Evolutionary conservation across 2,797 vertebrate genomes (phyloP), one percentile per base, ranked within the genome.

Genomic region (Caiman crocodilus): DNA sequence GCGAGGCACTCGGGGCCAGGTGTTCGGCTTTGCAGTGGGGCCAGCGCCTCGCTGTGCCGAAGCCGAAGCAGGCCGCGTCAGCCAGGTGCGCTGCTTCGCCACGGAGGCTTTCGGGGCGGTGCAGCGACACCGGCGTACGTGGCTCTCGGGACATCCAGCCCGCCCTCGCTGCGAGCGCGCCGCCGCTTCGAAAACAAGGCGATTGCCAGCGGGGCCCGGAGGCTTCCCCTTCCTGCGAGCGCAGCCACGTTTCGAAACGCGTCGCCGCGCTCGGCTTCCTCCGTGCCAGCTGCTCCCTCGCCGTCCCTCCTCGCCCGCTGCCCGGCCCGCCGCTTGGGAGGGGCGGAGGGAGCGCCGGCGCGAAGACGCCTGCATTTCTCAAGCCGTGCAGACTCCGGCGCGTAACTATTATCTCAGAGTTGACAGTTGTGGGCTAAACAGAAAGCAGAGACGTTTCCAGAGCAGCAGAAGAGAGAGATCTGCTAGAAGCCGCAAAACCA

Each of bases 401-500:
- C 79, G 91, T 82, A 82, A 63, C 58, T 96, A 96, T 97, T 97
- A 96, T 98, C 95, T 97, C 96, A 96, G 95, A 95, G 91, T 88
- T 97, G 80, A 95, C 95, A 97, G 97, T 93, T 89, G 97, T 94
- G 98, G 98, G 97, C 98, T 97, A 94, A 95, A 97, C 93, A 89
- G 95, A 96, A 97, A 96, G 96, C 88, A 92, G 15, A 18, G 97
- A 94, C 97, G 97, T 97, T 98, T 97, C 98, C 96, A 97, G 94
- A 97, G 97, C 98, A 98, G 98, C 97, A 97, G 97, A 98, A 96
- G 98, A 96, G 97, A 95, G 58, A 92, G 93, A 95, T 97, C 97
- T 98, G 92, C 89, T 95, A 95, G 97, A 97, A 96, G 97, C 98
- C 98, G 94, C 98, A 98, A 98, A 98, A 97, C 98, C 97, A 97